Base-by-base conservation (phyloP, 2,797 vertebrate genomes). In the Molothrus ater region DNA sequence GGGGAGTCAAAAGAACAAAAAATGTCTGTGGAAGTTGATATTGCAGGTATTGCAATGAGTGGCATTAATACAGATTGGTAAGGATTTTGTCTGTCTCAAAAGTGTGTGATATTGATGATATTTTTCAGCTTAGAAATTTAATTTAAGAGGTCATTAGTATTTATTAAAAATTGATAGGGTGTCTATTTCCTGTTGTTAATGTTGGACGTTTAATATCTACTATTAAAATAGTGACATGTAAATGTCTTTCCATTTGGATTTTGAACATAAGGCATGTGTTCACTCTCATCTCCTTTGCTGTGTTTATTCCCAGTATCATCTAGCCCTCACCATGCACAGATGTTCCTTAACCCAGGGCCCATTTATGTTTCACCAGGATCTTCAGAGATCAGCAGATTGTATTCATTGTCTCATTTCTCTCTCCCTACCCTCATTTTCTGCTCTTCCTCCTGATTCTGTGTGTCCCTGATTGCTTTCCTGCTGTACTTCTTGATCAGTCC, bases 91-190 rank as follows among this genome's bases (percentile, higher is more conserved):
- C 9, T 21, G 8, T 69, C 75, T 86, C 68, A 54, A 29, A 79
- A 60, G 26, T 53, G 36, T 76, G 76, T 61, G 34, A 79, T 73
- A 72, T 12, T 60, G 36, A 53, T 54, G 29, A 34, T 68, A 79
- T 57, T 94, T 93, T 94, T 90, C 68, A 42, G 28, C 57, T 91
- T 69, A 51, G 50, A 90, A 88, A 75, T 87, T 25, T 73, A 85
- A 85, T 94, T 64, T 79, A 84, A 53, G 51, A 73, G 8, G 25
- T 61, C 53, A 82, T 81, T 82, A 79, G 82, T 79, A 79, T 88
- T 79, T 91, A 84, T 86, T 82, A 94, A 95, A 95, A 92, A 92
- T 86, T 61, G 42, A 86, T 84, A 38, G 22, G 22, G 5, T 60
- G 38, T 11, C 38, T 79, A 48, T 68, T 90, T 92, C 82, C 53